Evolutionary conservation across 2,888 invertebrate genomes (phyloP).

Genomic region (Ornithoptera priamus): DNA sequence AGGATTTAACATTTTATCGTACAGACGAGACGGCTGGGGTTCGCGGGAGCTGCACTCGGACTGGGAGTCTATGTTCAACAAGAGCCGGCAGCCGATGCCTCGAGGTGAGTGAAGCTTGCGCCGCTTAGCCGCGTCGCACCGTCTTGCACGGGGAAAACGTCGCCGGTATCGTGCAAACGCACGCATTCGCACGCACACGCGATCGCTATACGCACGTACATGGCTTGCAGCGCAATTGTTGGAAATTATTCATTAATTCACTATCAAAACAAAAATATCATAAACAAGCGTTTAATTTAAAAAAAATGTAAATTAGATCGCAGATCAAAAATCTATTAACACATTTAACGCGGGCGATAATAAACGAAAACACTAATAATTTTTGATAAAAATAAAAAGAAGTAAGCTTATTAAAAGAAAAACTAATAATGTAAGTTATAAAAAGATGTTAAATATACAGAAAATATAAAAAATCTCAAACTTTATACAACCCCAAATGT

Average conservation of each 20-base stretch:
- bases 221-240: conserved; percentile 19
- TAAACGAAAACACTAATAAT: too few relatives aligned
- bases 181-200: conserved; percentile 20
- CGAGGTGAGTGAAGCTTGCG: conserved; percentile 81
- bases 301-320: too few relatives aligned
- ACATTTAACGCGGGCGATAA: too few relatives aligned
- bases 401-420: too few relatives aligned
- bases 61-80: conserved; percentile 86
- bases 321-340: too few relatives aligned
- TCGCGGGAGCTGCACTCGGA: conserved; percentile 86
- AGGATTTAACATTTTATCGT: conserved; percentile 17
- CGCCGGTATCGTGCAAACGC: conserved; percentile 52
- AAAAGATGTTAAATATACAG: too few relatives aligned
- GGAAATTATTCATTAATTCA: neutral
- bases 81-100: conserved; percentile 80
- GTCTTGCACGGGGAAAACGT: conserved; percentile 60
- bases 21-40: conserved; percentile 76
- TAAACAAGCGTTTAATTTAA: neutral
- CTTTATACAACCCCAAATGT: too few relatives aligned
- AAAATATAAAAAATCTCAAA: too few relatives aligned
- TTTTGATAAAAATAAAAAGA: too few relatives aligned
- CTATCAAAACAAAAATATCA: neutral
- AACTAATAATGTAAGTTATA: too few relatives aligned
- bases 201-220: conserved; percentile 21
- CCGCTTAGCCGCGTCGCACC: conserved; percentile 30